These are phyloP conservation scores for Trachelus tabidus DNA, from an alignment of 2,888 invertebrate species.

Conservation along the genomic window DNA sequence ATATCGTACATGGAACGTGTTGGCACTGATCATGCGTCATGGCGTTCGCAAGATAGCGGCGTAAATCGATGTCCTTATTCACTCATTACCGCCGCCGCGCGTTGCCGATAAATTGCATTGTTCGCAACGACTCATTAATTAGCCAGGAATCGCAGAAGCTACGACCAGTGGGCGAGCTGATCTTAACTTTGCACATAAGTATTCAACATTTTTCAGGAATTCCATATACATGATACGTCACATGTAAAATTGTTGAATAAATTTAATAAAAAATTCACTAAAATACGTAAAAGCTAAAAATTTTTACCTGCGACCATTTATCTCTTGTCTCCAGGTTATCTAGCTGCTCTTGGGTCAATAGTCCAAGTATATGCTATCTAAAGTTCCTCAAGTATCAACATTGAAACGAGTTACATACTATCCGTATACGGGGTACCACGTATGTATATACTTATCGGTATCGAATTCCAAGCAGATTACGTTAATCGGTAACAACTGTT, in stretches of 20 bases:
- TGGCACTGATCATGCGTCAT: slow-evolving; percentile 5
- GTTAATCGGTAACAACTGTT: slow-evolving; percentile 43
- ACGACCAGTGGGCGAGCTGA: not conserved
- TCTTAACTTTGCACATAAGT: not conserved
- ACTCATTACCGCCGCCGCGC: slow-evolving; percentile 11
- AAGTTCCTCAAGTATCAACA: slow-evolving; percentile 36
- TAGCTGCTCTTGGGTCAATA: not conserved
- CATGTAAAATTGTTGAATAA: not conserved
- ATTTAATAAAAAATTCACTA: not conserved
- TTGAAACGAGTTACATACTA: slow-evolving; percentile 32
- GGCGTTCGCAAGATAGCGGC: not conserved
- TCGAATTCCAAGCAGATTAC: slow-evolving; percentile 42
- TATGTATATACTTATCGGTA: slow-evolving; percentile 10
- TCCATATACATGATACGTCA: not conserved
- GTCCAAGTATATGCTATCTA: slow-evolving; percentile 36
- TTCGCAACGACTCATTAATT: slow-evolving; percentile 13
- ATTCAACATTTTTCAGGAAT: not conserved
- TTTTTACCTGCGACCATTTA: not conserved
- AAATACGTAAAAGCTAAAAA: not conserved
- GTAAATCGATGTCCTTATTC: slow-evolving; percentile 7
- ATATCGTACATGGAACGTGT: slow-evolving; percentile 17
- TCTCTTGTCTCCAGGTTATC: not conserved
- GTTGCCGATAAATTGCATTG: slow-evolving; percentile 17
- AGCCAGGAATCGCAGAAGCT: not conserved
- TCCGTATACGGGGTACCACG: slow-evolving; percentile 26